These are phyloP conservation scores for Saccopteryx bilineata DNA, from an alignment of 2,113 vertebrate species.

Conservation along the genomic window DNA sequence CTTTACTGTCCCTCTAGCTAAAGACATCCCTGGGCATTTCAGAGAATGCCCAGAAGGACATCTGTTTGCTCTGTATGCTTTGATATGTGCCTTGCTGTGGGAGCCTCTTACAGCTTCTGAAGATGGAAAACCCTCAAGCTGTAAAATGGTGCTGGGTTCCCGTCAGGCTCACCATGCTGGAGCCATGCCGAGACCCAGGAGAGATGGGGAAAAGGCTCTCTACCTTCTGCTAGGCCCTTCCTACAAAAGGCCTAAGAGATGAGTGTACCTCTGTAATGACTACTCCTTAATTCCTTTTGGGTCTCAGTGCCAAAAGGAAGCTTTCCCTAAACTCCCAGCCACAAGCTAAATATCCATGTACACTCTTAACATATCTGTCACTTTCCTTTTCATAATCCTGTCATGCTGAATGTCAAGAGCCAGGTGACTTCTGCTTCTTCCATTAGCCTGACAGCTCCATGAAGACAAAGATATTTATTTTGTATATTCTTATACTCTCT, in stretches of 20 bases:
- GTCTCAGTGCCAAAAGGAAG: not conserved
- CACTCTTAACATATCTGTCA: not conserved
- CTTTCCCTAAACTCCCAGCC: not conserved
- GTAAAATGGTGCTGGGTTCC: not conserved
- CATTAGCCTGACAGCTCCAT: not conserved
- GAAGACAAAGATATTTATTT: constrained; percentile 7
- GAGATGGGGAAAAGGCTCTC: not conserved
- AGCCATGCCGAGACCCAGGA: not conserved
- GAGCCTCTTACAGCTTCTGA: not conserved
- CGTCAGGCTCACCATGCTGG: not conserved
- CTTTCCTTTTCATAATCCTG: not conserved
- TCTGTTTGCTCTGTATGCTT: not conserved
- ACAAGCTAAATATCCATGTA: not conserved
- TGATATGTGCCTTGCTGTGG: not conserved
- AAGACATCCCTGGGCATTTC: not conserved
- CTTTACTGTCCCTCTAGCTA: not conserved
- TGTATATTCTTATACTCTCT: not conserved
- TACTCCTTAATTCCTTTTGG: not conserved
- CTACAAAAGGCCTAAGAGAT: not conserved
- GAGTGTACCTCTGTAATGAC: not conserved
- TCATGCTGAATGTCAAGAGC: not conserved
- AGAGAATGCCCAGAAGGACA: not conserved
- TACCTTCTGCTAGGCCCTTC: not conserved
- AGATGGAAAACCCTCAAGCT: not conserved
- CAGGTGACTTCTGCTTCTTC: not conserved